Evolutionary conservation across 2,888 invertebrate genomes (phyloP), one percentile per base, ranked within the genome.

Genomic region (Pinctada fucata): DNA sequence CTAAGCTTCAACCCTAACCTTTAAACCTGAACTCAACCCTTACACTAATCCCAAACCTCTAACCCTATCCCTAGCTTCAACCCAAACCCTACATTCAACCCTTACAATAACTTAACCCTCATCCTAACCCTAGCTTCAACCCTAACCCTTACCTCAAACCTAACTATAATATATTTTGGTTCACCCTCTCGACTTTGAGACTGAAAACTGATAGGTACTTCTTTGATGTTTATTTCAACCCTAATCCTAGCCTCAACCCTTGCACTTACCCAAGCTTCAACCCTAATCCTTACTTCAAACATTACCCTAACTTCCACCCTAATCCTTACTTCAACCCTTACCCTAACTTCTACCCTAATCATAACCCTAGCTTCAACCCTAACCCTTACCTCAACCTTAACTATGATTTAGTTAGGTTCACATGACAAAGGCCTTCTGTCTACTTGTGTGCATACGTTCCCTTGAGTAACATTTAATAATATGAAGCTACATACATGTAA

Each of bases 71-170:
- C 82, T 75, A 80, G 78, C 80, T 74, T 66, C 74, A 82, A 77
- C 80, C 80, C 80, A 75, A 82, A 77, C 80, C 80, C 72, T 72
- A 81, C 69, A 79, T 76, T 76, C 70, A 79, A 75, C 75, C 81
- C 81, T 75, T 72, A 71, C 80, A n/a, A n/a, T n/a, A n/a, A n/a
- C 80, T 76, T 74, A 80, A 75, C 72, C 80, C 74, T 76, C 80
- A 83, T 73, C 82, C 79, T 72, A 82, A 79, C 79, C 79, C 79
- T 80, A 79, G n/a, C n/a, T n/a, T n/a, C n/a, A n/a, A n/a, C n/a
- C n/a, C n/a, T n/a, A n/a, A n/a, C n/a, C n/a, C n/a, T n/a, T n/a
- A n/a, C n/a, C n/a, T n/a, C n/a, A n/a, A n/a, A n/a, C n/a, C n/a
- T n/a, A n/a, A n/a, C n/a, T n/a, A n/a, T n/a, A n/a, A n/a, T n/a